A percentile compares a stretch with the other conserved stretches of the same genome.
These are phyloP conservation scores for Junonia oenone DNA, from an alignment of 2,888 invertebrate species.

Conservation along the genomic window DNA sequence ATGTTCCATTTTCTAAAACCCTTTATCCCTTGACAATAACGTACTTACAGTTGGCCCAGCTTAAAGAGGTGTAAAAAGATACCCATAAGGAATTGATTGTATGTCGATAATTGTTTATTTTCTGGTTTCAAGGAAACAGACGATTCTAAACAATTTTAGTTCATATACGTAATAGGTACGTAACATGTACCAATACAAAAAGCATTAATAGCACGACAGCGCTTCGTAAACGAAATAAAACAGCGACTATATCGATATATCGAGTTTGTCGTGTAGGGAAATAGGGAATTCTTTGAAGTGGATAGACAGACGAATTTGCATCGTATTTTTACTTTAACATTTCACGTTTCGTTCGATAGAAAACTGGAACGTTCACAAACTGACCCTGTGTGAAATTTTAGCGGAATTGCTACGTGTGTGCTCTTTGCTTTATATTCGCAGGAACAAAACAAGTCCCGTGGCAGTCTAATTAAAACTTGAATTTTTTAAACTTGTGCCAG, in stretches of 20 bases:
- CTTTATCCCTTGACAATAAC: too few relatives aligned
- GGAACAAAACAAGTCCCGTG: constrained; percentile 5
- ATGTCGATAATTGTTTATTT: too few relatives aligned
- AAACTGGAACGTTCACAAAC: constrained; percentile 29
- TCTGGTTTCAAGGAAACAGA: too few relatives aligned
- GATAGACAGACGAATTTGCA: constrained; percentile 19
- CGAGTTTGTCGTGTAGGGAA: constrained; percentile 1
- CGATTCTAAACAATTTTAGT: too few relatives aligned
- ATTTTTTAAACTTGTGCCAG: constrained; percentile 1
- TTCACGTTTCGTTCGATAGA: constrained; percentile 19
- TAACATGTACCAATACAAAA: neutral
- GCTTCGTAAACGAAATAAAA: neutral
- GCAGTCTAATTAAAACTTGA: constrained; percentile 20
- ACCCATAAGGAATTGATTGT: too few relatives aligned
- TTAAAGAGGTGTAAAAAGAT: too few relatives aligned
- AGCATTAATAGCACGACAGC: neutral
- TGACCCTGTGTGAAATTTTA: constrained; percentile 31
- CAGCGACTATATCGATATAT: neutral
- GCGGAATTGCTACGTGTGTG: constrained; percentile 16
- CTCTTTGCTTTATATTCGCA: constrained; percentile 3
- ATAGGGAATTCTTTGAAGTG: constrained; percentile 17
- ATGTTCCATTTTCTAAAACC: too few relatives aligned
- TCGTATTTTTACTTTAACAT: constrained; percentile 25
- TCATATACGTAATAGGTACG: too few relatives aligned
- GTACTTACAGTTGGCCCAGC: too few relatives aligned